phyloP scores from a whole-genome alignment of 2,113 vertebrate species.

The Machaerirhynchus nigripectus region DNA sequence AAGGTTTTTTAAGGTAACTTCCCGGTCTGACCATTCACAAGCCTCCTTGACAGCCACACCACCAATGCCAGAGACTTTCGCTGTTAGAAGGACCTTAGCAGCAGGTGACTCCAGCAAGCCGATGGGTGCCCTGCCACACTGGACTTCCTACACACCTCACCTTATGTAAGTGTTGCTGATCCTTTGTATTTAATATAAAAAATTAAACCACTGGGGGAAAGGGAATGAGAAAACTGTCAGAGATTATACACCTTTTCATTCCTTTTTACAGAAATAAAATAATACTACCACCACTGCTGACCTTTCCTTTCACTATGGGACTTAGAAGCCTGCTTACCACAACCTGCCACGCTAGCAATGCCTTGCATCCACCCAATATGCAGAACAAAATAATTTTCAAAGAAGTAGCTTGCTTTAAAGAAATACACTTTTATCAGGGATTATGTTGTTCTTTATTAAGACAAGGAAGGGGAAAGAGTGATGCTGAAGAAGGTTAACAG shows the following conservation, averaged over 20 bases:
- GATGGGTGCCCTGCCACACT: fast-evolving
- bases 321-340: background rate
- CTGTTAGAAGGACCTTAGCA: background rate
- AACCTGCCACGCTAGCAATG: background rate
- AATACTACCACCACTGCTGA: background rate
- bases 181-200: background rate
- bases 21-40: background rate
- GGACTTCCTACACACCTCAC: background rate
- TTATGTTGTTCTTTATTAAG: background rate
- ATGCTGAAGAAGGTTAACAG: background rate
- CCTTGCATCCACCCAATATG: background rate
- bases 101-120: no score
- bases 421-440: background rate
- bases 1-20: background rate
- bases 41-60: background rate
- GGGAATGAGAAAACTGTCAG: background rate
- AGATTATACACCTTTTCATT: background rate
- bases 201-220: background rate
- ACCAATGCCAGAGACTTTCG: fast-evolving
- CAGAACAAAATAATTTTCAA: background rate
- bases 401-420: background rate
- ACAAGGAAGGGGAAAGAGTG: background rate
- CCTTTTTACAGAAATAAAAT: background rate
- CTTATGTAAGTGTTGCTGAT: background rate
- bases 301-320: background rate